These are phyloP conservation scores for Pheosia gnoma DNA, from an alignment of 2,888 invertebrate species.

Conservation along the genomic window DNA sequence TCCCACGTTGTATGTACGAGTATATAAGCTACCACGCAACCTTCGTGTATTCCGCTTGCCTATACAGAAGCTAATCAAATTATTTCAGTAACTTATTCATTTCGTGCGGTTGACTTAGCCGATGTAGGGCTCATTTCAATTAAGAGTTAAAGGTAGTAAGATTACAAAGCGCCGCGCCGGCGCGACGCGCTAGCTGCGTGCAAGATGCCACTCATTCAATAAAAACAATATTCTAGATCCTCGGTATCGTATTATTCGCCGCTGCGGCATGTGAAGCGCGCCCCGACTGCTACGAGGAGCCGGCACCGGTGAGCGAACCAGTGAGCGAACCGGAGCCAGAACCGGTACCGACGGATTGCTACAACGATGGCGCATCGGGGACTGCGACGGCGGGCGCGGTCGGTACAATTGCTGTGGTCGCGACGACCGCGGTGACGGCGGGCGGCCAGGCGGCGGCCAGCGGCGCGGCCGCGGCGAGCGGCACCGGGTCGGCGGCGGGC, in stretches of 20 bases:
- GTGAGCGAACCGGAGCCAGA: background rate
- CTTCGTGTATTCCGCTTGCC: no score
- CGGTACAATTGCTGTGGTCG: background rate
- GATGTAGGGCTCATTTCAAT: no score
- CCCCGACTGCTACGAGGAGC: background rate
- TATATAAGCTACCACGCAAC: no score
- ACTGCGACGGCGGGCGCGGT: background rate
- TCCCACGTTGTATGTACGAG: no score
- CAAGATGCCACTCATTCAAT: background rate
- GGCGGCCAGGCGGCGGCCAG: background rate
- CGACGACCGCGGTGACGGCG: background rate
- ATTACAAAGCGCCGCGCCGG: no score
- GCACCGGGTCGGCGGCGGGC: conserved; percentile 41
- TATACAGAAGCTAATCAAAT: no score
- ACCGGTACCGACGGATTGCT: background rate
- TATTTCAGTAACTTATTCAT: no score
- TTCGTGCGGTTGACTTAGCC: no score
- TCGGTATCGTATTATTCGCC: background rate
- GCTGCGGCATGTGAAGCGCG: background rate
- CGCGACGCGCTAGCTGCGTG: background rate
- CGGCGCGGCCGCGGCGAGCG: conserved; percentile 20
- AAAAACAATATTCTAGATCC: background rate
- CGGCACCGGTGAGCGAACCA: background rate
- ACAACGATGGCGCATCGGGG: background rate
- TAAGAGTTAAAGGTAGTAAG: no score